Base-by-base conservation (phyloP, 2,888 invertebrate genomes). In the Volucella inflata region DNA sequence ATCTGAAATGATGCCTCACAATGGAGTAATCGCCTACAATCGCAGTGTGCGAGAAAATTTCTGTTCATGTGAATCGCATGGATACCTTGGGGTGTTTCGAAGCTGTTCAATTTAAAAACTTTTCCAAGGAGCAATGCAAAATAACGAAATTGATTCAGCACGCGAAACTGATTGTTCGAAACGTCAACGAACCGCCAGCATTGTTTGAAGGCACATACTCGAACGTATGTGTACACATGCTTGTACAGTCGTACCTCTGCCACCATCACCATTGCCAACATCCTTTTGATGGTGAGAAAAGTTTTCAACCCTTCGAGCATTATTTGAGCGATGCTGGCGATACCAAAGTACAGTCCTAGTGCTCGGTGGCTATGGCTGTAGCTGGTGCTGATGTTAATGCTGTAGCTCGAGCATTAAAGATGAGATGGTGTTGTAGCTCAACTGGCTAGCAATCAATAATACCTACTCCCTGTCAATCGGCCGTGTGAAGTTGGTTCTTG, bases 91-190 rank as follows among this genome's bases (percentile, higher is more conserved):
- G 78, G 83, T 68, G 62, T 21, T 82, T 55, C 42, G 67, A 36
- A 76, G 71, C 71, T 76, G 82, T 77, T 83, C 78, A 83, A 83
- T 78, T 78, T 70, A 42, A 38, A 83, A 83, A 83, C 72, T 72
- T 79, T 83, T 83, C 38, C 71, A 77, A 65, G 81, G 74, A 74
- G 67, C 78, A 78, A 67, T 78, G 62, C 74, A 83, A 55, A 78
- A 74, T 64, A 83, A 62, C 74, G 74, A 78, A 83, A 83, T 83
- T 78, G 78, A 79, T 83, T 83, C 83, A 68, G 74, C 72, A 78
- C 78, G 83, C 78, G 83, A 78, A 79, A 74, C 74, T 79, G 79
- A 83, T 83, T 83, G 83, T 79, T 83, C 44, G 62, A 64, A 55
- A 83, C 74, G 79, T 83, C 83, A 83, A 83, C 78, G 83, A 79